Base-by-base conservation (phyloP, 2,113 vertebrate genomes). In the Aptenodytes patagonicus region DNA sequence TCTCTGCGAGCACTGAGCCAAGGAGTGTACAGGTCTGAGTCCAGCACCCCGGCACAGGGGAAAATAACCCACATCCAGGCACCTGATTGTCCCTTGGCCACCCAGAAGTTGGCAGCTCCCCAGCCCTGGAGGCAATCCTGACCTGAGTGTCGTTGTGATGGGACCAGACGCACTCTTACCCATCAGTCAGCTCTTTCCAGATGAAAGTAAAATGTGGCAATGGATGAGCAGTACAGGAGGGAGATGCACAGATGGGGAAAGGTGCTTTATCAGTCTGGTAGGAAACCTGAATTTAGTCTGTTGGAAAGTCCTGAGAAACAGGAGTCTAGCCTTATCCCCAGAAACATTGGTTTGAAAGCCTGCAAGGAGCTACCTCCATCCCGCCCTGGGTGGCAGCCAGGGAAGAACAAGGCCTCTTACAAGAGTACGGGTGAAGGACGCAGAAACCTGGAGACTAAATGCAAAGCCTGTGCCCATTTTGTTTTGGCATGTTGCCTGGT, bases 1-100 rank as follows among this genome's bases (percentile, higher is more conserved):
- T 7, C 26, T 75, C 55, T 31, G 42, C 0, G 10, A 55, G 34
- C 0, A 6, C 42, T 25, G 47, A 61, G 64, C n/a, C 1, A 1
- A 34, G 22, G 71, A 22, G 17, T 8, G 9, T 22, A n/a, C 31
- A 21, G 40, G 52, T 29, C 19, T 46, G 78, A 64, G 11, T 7
- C 8, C 89, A 86, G 58, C 22, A 34, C 17, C 68, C 18, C 3
- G 13, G 11, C 22, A 60, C 31, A 49, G 34, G 47, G 58, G 13
- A 29, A 29, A 32, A 58, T 6, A 22, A 28, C 12, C 21, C 57
- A 10, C 0, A 0, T 29, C 24, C 78, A 44, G 55, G 17, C 17
- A 31, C 10, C 52, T 44, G 34, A 7, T 1, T 77, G 36, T 54
- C 22, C 47, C 64, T 28, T 34, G 58, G 60, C 14, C 54, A 49